phyloP scores from a whole-genome alignment of 2,113 vertebrate genomes.

The Seriola quinqueradiata region DNA sequence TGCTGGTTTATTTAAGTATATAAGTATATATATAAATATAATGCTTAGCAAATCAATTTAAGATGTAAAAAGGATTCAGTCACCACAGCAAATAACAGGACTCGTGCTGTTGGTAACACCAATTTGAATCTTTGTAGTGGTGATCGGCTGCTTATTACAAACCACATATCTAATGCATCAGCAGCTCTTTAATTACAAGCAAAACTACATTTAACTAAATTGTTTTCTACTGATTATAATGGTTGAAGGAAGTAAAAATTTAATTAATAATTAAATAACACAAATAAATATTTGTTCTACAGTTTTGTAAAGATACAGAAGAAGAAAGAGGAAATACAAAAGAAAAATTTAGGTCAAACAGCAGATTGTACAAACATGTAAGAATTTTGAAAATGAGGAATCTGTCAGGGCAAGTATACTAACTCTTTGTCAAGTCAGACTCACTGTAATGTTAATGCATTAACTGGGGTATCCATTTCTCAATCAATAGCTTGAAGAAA shows the following conservation, averaged over 20 bases:
- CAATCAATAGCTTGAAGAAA: constrained; percentile 21
- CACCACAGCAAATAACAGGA: not conserved
- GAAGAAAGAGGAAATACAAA: constrained; percentile 4
- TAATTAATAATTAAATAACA: no score
- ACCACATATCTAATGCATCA: not conserved
- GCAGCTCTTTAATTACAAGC: not conserved
- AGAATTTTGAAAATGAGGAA: not conserved
- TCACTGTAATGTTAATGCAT: constrained; percentile 10
- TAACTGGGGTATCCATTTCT: not conserved
- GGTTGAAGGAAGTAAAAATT: not conserved
- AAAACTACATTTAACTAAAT: not conserved
- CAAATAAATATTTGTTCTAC: not conserved
- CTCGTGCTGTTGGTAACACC: not conserved
- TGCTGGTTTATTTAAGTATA: not conserved
- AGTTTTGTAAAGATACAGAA: not conserved
- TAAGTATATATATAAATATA: not conserved
- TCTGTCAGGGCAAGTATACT: not conserved
- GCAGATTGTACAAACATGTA: not conserved
- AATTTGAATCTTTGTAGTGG: not conserved
- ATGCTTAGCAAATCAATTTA: not conserved
- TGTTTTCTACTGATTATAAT: not conserved
- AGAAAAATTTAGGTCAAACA: not conserved
- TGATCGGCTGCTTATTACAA: not conserved
- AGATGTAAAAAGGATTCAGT: not conserved
- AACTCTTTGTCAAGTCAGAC: not conserved